Percentiles rank a stretch among this genome's conserved stretches.
These are phyloP conservation scores for Aphaenogaster ashmeadi DNA, from an alignment of 1,140 invertebrate genomes.

Conservation along the genomic window DNA sequence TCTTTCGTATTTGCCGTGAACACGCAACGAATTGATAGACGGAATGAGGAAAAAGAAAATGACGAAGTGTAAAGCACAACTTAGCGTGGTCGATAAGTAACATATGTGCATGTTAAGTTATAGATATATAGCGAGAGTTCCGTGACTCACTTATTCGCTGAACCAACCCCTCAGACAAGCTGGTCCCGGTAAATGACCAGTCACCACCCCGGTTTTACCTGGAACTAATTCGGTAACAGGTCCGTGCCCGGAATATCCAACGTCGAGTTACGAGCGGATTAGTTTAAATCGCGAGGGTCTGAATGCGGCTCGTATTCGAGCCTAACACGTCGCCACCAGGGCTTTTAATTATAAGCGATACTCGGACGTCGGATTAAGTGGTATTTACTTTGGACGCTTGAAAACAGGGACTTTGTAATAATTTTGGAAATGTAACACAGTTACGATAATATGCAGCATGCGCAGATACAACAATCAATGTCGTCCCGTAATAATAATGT, in stretches of 20 bases:
- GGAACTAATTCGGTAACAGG: slow-evolving; percentile 65
- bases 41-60: slow-evolving; percentile 46
- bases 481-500: background rate
- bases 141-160: slow-evolving; percentile 21
- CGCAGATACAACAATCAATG: background rate
- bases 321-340: slow-evolving; percentile 56
- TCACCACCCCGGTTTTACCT: slow-evolving; percentile 67
- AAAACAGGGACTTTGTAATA: slow-evolving; percentile 44
- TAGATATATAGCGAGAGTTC: background rate
- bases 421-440: slow-evolving; percentile 43
- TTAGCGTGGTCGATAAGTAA: slow-evolving; percentile 71
- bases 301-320: slow-evolving; percentile 64
- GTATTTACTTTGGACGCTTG: slow-evolving; percentile 53
- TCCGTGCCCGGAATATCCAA: slow-evolving; percentile 69
- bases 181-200: slow-evolving; percentile 61
- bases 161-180: slow-evolving; percentile 54
- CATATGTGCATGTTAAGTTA: slow-evolving; percentile 18
- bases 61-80: slow-evolving; percentile 42
- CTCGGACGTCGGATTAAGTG: slow-evolving; percentile 54
- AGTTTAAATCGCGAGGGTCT: slow-evolving; percentile 64
- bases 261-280: slow-evolving; percentile 64
- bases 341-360: slow-evolving; percentile 65
- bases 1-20: slow-evolving; percentile 53
- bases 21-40: slow-evolving; percentile 1
- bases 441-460: slow-evolving; percentile 6